Evolutionary conservation across 2,113 vertebrate genomes (phyloP), one percentile per base, ranked within the genome.

Genomic region (Eclectus roratus): DNA sequence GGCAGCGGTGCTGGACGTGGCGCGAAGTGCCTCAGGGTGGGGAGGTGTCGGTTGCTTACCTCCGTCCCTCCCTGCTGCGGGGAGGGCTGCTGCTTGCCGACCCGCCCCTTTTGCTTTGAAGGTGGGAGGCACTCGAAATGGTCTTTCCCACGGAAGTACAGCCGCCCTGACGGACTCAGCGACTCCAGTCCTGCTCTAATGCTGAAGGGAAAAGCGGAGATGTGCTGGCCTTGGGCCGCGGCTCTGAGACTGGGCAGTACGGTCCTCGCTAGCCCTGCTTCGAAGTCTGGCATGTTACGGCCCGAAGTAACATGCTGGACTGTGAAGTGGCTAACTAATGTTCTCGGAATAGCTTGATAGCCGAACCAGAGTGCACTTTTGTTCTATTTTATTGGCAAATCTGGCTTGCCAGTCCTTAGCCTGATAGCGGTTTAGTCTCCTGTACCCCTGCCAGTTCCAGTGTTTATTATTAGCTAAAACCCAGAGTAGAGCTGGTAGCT

Each of bases 71-170:
- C 4, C 2, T 0, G 41, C 6, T 1, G 0, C 13, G 3, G 56
- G 20, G 1, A 19, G 23, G 21, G 23, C 6, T 1, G 13, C 0
- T 2, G 8, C 1, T 3, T 3, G 11, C 3, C 1, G 5, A 1
- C 3, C 14, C 55, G 20, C 33, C 20, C 6, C 33, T 9, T 21
- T 6, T 14, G 33, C 20, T 15, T 23, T 23, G 33, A 23, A 35
- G 56, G 15, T 35, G 19, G 50, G 21, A 49, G 1, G 37, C 14
- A 1, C 9, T 39, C 10, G 6, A 7, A 39, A 7, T 5, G 4
- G 10, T 1, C 3, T 0, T 33, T 52, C 24, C 37, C 14, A 17
- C 6, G 3, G 10, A 12, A 7, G 3, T 0, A 3, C 3, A 2
- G 2, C 33, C 11, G 0, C 33, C 20, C 44, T 5, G 46, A 5